Percentiles rank a stretch among this genome's conserved stretches.
Evolutionary conservation across 1,140 invertebrate species (phyloP).

Genomic region (Trachymyrmex cornetzi): DNA sequence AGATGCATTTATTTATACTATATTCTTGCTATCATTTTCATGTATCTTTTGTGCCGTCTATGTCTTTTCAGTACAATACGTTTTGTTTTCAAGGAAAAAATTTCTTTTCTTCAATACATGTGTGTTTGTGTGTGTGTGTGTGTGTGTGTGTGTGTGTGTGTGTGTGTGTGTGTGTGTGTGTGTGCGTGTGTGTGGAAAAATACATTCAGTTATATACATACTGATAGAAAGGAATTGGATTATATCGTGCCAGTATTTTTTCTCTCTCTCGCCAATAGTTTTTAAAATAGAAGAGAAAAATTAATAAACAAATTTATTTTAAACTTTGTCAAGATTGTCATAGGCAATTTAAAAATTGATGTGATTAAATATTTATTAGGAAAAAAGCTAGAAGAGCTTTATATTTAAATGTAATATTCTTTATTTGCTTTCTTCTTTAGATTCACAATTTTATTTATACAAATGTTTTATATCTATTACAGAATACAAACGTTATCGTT

Average conservation of each 20-base stretch:
- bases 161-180: too few relatives aligned
- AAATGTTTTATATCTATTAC: background rate
- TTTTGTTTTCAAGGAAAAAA: conserved; percentile 6
- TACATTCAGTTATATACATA: background rate
- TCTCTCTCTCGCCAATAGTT: background rate
- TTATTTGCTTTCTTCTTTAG: background rate
- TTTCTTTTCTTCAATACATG: background rate
- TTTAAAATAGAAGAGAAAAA: background rate
- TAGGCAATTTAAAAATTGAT: background rate
- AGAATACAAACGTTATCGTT: background rate
- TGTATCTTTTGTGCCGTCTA: background rate
- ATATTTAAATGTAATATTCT: conserved; percentile 6
- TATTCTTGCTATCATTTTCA: background rate
- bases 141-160: too few relatives aligned
- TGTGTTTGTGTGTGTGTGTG: too few relatives aligned
- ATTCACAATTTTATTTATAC: conserved; percentile 2
- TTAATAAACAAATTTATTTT: background rate
- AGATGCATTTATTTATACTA: conserved; percentile 1
- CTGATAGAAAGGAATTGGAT: background rate
- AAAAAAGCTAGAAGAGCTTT: background rate
- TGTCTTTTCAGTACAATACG: background rate
- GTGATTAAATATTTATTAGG: background rate
- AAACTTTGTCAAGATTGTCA: background rate
- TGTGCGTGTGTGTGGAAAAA: background rate
- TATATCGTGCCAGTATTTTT: background rate